Evolutionary conservation across 2,797 vertebrate genomes (phyloP).

Genomic region (Zenarchopterus dispar): DNA sequence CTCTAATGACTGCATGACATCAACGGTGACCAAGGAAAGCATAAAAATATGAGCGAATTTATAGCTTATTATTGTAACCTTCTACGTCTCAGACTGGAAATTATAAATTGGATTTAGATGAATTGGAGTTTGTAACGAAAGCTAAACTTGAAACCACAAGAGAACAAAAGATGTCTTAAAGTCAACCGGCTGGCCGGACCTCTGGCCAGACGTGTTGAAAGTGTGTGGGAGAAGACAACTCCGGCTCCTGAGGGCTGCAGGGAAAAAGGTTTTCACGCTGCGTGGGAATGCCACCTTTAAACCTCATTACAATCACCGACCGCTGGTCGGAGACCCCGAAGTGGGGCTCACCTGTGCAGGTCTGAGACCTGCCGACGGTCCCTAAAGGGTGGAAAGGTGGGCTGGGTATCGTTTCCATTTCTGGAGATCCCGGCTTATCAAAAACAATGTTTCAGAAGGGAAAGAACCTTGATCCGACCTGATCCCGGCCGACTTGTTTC

Average conservation of each 20-base stretch:
- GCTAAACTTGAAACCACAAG: constrained; percentile 62
- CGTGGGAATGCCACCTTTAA: constrained; percentile 61
- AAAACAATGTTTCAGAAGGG: constrained; percentile 54
- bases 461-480: constrained; percentile 55
- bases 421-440: constrained; percentile 40
- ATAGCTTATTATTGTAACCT: constrained; percentile 79
- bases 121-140: constrained; percentile 71
- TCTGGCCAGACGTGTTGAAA: constrained; percentile 49
- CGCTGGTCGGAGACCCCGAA: constrained; percentile 18
- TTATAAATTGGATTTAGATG: constrained; percentile 79
- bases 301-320: constrained; percentile 42
- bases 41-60: constrained; percentile 57
- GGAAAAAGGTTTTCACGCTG: constrained; percentile 4
- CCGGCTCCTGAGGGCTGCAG: constrained; percentile 40
- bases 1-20: constrained; percentile 74
- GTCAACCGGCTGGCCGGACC: constrained; percentile 43
- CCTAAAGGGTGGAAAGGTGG: constrained; percentile 9
- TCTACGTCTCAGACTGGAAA: constrained; percentile 60
- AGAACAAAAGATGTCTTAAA: constrained; percentile 69
- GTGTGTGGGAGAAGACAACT: constrained; percentile 64
- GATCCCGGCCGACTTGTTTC: constrained; percentile 52
- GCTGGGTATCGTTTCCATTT: constrained; percentile 47
- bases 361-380: constrained; percentile 10
- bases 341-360: constrained; percentile 8
- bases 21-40: constrained; percentile 79